Evolutionary conservation across 2,797 vertebrate species (phyloP).

Genomic region (Sebastes trivittatus): DNA sequence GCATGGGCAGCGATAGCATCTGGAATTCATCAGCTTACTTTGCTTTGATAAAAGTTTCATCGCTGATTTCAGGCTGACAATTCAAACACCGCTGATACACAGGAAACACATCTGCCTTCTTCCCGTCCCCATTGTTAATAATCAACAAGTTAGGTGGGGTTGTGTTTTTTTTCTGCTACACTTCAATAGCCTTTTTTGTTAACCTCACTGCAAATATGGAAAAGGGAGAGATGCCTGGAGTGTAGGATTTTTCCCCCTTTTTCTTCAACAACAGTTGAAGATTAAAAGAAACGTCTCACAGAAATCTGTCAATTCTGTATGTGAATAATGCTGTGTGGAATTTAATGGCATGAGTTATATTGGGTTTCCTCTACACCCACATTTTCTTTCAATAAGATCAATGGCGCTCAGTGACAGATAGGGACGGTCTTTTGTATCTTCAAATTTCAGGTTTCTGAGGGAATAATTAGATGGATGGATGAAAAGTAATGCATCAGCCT

Average conservation of each 20-base stretch:
- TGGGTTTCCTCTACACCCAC: conserved; percentile 86
- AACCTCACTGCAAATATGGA: conserved; percentile 84
- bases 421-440: conserved; percentile 88
- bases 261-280: conserved; percentile 86
- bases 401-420: conserved; percentile 85
- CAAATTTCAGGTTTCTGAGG: conserved; percentile 88
- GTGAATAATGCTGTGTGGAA: conserved; percentile 86
- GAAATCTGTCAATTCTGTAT: conserved; percentile 87
- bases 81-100: conserved; percentile 73
- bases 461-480: conserved; percentile 89
- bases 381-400: conserved; percentile 88
- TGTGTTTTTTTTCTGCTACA: conserved; percentile 72
- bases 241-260: conserved; percentile 74
- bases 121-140: conserved; percentile 80
- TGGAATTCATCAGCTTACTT: conserved; percentile 71
- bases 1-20: conserved; percentile 63
- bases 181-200: conserved; percentile 85
- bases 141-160: conserved; percentile 84
- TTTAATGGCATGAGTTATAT: conserved; percentile 89
- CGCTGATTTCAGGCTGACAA: conserved; percentile 72
- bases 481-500: conserved; percentile 83
- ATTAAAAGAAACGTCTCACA: conserved; percentile 88
- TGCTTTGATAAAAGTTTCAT: conserved; percentile 73
- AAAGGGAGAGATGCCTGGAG: conserved; percentile 80
- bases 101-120: conserved; percentile 73